Evolutionary conservation across 2,113 vertebrate genomes (phyloP).

Genomic region (Stomatorhinus ivindoensis): DNA sequence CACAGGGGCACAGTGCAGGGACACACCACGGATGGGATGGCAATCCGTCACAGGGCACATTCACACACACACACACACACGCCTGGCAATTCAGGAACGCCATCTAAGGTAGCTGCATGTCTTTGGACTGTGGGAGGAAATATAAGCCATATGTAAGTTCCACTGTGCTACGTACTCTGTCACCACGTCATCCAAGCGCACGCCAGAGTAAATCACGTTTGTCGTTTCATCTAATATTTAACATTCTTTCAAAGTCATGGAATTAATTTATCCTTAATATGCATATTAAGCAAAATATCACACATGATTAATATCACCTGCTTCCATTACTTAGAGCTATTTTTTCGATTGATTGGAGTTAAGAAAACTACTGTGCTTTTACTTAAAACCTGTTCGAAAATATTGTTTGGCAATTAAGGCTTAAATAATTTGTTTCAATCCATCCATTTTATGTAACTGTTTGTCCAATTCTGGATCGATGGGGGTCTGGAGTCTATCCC

Average conservation of each 20-base stretch:
- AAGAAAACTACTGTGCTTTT: background rate
- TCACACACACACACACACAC: background rate
- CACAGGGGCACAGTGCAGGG: background rate
- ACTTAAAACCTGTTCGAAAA: background rate
- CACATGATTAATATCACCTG: no score
- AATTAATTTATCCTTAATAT: constrained; percentile 12
- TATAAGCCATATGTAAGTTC: background rate
- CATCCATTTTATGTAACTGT: background rate
- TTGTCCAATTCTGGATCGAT: background rate
- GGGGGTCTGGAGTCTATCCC: no score
- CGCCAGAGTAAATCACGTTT: background rate
- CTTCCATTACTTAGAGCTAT: background rate
- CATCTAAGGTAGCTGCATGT: background rate
- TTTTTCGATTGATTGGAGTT: background rate
- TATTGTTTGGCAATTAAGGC: background rate
- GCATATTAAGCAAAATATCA: background rate
- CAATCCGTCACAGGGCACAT: background rate
- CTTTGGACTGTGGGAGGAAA: background rate
- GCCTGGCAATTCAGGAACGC: background rate
- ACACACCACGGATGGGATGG: background rate
- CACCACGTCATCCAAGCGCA: background rate
- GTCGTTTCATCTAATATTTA: background rate
- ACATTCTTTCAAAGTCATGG: background rate
- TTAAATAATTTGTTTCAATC: background rate
- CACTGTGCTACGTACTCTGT: background rate